Evolutionary conservation across 2,797 vertebrate species (phyloP), one percentile per base, ranked within the genome.

Genomic region (Pangasius djambal): DNA sequence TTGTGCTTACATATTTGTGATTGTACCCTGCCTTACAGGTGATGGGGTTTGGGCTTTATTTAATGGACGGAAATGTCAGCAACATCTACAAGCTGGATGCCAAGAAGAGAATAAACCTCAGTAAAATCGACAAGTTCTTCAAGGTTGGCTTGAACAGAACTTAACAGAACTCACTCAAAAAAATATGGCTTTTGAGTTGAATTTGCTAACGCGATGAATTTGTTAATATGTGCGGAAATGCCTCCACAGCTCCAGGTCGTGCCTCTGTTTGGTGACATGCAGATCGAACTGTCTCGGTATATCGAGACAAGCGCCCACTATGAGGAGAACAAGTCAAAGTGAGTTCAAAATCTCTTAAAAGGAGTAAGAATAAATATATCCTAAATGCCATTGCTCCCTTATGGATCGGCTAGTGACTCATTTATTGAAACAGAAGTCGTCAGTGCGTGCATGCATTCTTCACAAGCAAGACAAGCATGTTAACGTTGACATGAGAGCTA

Each of bases 301-400:
- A 97, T 97, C 95, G 96, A 97, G 96, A 97, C 97, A 96, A 97
- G 97, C 95, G 97, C 97, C 95, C 97, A 97, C 96, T 97, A 97
- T 95, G 97, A 97, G 95, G 97, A 97, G 95, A 97, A 97, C 96
- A 97, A 97, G 94, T 97, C 97, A 95, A 97, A 97, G 97, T 97
- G 95, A 97, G 97, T 55, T 28, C 2, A 18, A 22, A 22, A 69
- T 34, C 70, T 84, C 5, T n/a, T 48, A 52, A 31, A 57, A 55
- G 9, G 37, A 83, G 25, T 61, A n/a, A 65, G 13, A 48, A n/a
- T 8, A 65, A 83, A 65, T 83, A 5, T 2, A 48, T 79, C 13
- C 25, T 44, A 48, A 13, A 3, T 63, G 20, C 12, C 57, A 20
- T 34, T 79, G n/a, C 15, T 55, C 75, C 50, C 0, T 34, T 20